Conservation (phyloP, 2,888 invertebrate genomes). For the Trachelus stipa region DNA sequence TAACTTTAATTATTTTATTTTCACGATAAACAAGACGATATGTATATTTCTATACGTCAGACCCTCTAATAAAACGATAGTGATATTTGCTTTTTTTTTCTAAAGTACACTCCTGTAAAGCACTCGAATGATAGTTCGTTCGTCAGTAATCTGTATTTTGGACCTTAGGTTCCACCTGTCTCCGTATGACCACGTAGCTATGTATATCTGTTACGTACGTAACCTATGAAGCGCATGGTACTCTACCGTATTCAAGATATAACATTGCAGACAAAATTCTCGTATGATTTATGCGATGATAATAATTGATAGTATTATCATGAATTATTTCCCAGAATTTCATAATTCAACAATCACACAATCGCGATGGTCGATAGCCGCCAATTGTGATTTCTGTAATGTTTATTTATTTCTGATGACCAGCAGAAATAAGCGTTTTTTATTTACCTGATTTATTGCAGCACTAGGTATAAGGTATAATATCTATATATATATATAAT, state of each 20-base stretch:
- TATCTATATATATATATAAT: no score
- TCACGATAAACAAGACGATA: neutral
- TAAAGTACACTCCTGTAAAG: neutral
- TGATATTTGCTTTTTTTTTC: neutral
- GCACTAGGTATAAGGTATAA: no score
- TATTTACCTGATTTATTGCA: no score
- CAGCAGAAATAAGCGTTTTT: neutral
- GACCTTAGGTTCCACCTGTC: neutral
- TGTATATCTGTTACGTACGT: neutral
- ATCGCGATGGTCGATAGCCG: neutral
- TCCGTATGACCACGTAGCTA: neutral
- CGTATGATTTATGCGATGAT: neutral
- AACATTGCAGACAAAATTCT: neutral
- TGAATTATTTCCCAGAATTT: neutral
- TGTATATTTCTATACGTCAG: no score
- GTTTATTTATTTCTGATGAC: neutral
- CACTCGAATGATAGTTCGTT: neutral
- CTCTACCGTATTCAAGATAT: neutral
- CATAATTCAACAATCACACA: neutral
- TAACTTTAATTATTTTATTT: neutral
- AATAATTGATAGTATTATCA: neutral
- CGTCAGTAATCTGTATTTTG: neutral
- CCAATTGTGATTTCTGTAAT: neutral
- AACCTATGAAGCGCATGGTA: neutral
- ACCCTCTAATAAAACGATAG: neutral